A percentile compares a stretch with the other conserved stretches of the same genome.
Conservation (phyloP, 2,113 vertebrate genomes). For the Zosterops pallidus region DNA sequence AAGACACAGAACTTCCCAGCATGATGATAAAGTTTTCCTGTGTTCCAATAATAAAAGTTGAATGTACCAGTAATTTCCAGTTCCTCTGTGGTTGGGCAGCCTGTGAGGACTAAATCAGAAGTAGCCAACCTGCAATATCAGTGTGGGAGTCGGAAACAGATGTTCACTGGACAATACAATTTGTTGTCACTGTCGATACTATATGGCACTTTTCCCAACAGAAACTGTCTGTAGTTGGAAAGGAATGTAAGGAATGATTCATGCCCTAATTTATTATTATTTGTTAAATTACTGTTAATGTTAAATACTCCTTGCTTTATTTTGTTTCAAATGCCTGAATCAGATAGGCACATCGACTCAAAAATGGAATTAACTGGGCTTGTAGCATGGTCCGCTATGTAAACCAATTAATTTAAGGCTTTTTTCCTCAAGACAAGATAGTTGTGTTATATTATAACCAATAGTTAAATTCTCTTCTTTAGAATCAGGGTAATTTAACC, state of each 20-base stretch:
- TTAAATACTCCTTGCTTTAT: constrained; percentile 7
- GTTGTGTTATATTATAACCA: not conserved
- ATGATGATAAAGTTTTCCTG: constrained; percentile 79
- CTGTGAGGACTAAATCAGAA: constrained; percentile 67
- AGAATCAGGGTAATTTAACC: not conserved
- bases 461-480: not conserved
- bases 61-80: constrained; percentile 77
- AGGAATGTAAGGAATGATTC: constrained; percentile 79
- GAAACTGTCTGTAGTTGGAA: constrained; percentile 75
- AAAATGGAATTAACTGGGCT: not conserved
- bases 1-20: constrained; percentile 78
- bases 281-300: not conserved
- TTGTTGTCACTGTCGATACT: constrained; percentile 79
- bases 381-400: not conserved
- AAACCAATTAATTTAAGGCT: not conserved
- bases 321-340: constrained; percentile 43
- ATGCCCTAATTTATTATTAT: constrained; percentile 60
- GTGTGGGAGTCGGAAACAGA: constrained; percentile 86
- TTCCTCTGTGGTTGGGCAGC: constrained; percentile 72
- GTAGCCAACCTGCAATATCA: constrained; percentile 68
- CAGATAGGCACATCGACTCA: not conserved
- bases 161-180: constrained; percentile 79
- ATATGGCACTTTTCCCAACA: constrained; percentile 78
- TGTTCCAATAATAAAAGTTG: constrained; percentile 81
- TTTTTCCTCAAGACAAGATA: not conserved